phyloP scores from a whole-genome alignment of 35 echinoderm and acorn worm genomes.

The Eucidaris tribuloides region DNA sequence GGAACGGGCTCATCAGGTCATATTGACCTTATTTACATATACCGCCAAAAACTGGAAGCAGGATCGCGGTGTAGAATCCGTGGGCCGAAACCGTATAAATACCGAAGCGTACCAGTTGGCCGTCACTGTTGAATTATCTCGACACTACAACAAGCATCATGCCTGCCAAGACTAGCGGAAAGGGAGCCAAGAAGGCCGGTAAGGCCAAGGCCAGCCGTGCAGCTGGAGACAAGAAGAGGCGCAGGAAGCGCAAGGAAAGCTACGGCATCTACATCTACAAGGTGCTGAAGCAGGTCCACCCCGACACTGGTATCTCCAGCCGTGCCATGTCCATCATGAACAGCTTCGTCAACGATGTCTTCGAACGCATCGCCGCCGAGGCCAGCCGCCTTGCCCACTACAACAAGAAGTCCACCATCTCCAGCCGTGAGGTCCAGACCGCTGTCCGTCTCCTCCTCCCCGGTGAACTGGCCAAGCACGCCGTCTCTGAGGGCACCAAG shows the following conservation, averaged over 20 bases:
- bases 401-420: conserved; percentile 95
- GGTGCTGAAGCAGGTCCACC: conserved; percentile 96
- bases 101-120: background rate
- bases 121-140: background rate
- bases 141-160: conserved; percentile 10
- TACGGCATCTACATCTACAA: conserved; percentile 98
- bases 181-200: conserved; percentile 50
- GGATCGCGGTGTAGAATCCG: too few species aligned
- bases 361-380: conserved; percentile 83
- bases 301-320: conserved; percentile 94
- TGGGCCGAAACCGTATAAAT: too few species aligned
- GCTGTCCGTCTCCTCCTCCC: conserved; percentile 91
- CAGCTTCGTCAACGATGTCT: conserved; percentile 91
- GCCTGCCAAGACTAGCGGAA: conserved; percentile 54
- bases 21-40: too few species aligned
- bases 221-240: conserved; percentile 33
- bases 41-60: too few species aligned
- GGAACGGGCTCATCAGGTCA: too few species aligned
- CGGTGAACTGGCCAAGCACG: conserved; percentile 91
- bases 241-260: conserved; percentile 65
- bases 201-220: conserved; percentile 24
- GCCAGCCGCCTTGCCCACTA: conserved; percentile 79
- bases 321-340: conserved; percentile 98
- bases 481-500: conserved; percentile 79
- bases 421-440: conserved; percentile 74